Conservation (phyloP, 2,888 invertebrate genomes). For the Ennomos fuscantarius region DNA sequence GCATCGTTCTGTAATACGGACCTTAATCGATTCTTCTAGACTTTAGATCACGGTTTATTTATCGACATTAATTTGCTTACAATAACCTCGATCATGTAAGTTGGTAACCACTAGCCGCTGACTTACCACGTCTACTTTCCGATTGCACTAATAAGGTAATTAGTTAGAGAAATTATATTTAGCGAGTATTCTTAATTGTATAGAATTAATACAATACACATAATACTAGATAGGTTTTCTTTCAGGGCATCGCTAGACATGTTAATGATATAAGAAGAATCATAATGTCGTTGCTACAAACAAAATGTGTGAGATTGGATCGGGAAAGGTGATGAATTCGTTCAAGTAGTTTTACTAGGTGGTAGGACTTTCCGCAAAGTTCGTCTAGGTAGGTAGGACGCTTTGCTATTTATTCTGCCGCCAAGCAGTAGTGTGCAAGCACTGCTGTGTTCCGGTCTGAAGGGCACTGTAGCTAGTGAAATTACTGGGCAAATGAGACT, state of each 20-base stretch:
- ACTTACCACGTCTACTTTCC: conserved; percentile 39
- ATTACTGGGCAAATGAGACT: too few species aligned
- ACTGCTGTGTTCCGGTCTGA: too few species aligned
- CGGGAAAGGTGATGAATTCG: too few species aligned
- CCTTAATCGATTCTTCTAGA: background rate
- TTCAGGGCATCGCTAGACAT: background rate
- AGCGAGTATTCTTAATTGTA: conserved; percentile 14
- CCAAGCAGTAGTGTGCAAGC: too few species aligned
- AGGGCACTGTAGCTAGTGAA: too few species aligned
- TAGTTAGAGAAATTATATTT: conserved; percentile 37
- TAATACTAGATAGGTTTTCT: background rate
- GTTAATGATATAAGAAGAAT: background rate
- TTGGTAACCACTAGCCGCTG: conserved; percentile 17
- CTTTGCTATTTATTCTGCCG: too few species aligned
- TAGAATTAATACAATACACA: conserved; percentile 12
- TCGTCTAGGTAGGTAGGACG: too few species aligned
- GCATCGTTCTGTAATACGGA: too few species aligned
- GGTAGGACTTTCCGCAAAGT: too few species aligned
- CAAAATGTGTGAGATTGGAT: too few species aligned
- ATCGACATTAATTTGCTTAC: conserved; percentile 3
- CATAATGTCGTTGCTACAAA: background rate
- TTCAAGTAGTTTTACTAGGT: too few species aligned
- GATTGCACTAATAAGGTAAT: conserved; percentile 36
- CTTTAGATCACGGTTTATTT: background rate
- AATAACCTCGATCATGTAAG: conserved; percentile 25